Conservation (phyloP, 92 coral and sea anemone species). For the Pocillopora meandrina region DNA sequence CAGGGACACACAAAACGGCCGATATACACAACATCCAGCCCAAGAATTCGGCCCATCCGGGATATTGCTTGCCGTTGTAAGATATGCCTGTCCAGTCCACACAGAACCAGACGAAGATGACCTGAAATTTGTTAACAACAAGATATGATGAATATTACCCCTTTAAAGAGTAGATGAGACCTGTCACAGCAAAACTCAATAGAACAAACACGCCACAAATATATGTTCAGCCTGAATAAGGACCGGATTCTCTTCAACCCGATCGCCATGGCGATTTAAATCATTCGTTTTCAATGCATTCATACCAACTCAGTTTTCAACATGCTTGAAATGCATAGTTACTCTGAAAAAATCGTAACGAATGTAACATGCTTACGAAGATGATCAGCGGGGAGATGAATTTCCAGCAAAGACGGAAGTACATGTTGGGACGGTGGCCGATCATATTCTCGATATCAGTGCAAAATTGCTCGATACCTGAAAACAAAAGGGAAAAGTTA, state of each 20-base stretch:
- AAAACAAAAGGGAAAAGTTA: neutral
- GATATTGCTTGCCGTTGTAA: slow-evolving; percentile 51
- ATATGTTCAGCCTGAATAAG: too few relatives aligned
- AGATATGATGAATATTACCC: neutral
- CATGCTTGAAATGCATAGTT: too few relatives aligned
- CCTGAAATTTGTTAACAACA: slow-evolving; percentile 16
- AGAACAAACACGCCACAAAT: too few relatives aligned
- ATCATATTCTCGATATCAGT: slow-evolving; percentile 88
- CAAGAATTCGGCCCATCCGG: slow-evolving; percentile 73
- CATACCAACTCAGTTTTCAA: too few relatives aligned
- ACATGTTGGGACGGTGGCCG: slow-evolving; percentile 77
- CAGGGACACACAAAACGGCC: slow-evolving; percentile 67
- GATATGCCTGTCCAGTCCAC: slow-evolving; percentile 69
- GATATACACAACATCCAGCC: slow-evolving; percentile 72
- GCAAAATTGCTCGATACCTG: slow-evolving; percentile 63
- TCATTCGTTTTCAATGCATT: too few relatives aligned
- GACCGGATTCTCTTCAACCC: too few relatives aligned
- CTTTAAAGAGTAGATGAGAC: too few relatives aligned
- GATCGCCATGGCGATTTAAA: too few relatives aligned
- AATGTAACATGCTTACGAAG: slow-evolving; percentile 53
- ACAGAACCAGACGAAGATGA: slow-evolving; percentile 77
- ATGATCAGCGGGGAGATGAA: slow-evolving; percentile 84
- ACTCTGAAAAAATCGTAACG: neutral
- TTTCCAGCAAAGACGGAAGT: slow-evolving; percentile 89
- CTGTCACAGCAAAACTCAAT: too few relatives aligned